Evolutionary conservation across 2,113 vertebrate species (phyloP), one percentile per base, ranked within the genome.

Genomic region (Entelurus aequoreus): DNA sequence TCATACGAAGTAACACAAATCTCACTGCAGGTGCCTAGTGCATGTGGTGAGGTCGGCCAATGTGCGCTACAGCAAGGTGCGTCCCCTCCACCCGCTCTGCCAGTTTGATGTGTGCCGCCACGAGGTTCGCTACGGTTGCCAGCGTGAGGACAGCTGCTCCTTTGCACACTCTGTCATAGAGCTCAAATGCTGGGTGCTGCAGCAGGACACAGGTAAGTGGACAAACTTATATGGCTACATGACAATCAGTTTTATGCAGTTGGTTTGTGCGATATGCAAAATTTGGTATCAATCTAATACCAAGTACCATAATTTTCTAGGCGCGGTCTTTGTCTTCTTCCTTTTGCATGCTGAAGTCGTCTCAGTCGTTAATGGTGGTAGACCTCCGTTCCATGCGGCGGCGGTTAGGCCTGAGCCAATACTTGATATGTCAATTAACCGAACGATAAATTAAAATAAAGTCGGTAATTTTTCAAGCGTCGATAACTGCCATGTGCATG

Each of bases 101-200:
- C 97, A 97, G 90, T 97, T 99, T 0, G 96, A 98, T 0, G 92
- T 98, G 65, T 99, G 97, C 82, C 93, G 95, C 6, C 96, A 98
- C 0, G 96, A 98, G 85, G 93, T 96, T 61, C 95, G 96, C 19
- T 99, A 98, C 0, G 96, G 96, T 67, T 99, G 97, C 89, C 92
- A 97, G 80, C 91, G 94, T 0, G 96, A 98, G 77, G 96, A 99
- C 87, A 95, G 94, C 90, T 99, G 97, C 88, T 96, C 96, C 81
- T 99, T 99, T 0, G 96, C 97, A 65, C 97, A 99, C 80, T 98
- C 95, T 8, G 94, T 97, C 78, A 96, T 99, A 2, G 97, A 99
- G 79, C 93, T 98, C 66, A 96, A 95, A 80, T 93, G 97, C 84
- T 99, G 97, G 97, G 91, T 97, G 74, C 90, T 99, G 71, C 97